Evolutionary conservation across 1,140 invertebrate species (phyloP), one percentile per base, ranked within the genome.

Genomic region (Eumeta japonica): DNA sequence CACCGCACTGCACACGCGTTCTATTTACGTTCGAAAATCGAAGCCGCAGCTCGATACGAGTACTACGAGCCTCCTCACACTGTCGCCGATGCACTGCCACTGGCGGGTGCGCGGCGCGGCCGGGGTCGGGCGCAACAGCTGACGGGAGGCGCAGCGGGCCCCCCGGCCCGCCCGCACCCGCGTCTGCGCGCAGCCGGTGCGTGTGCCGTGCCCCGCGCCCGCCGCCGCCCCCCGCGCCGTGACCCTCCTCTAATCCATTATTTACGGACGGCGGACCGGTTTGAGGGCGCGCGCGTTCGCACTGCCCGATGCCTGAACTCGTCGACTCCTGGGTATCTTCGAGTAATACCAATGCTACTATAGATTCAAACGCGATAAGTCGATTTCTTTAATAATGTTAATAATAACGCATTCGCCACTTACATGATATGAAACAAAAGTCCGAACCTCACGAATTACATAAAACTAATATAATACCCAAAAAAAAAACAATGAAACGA

Each of bases 201-300:
- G 51, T 48, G 50, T 43, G 46, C 48, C 47, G 35, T 48, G 35
- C 46, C 49, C 16, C 31, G 40, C 34, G 40, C 38, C 45, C 52
- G 33, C 61, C 41, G 43, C 53, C 46, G 14, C 46, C 39, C 40
- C 46, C 45, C 39, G 41, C 48, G 34, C 53, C 46, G 38, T 49
- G 24, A 31, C 34, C 45, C 55, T 45, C 62, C 64, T 66, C 67
- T 67, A 71, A 72, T 72, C 67, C 67, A 72, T 72, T 72, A 72
- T 72, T 72, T 72, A 72, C 67, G 67, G 65, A 67, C 64, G 62
- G 64, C 51, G 62, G 64, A 72, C 67, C 67, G 67, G 67, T 72
- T 72, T 65, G 62, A 65, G 64, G 62, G 62, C 4, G 31, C 31
- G 31, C 31, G 66, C 62, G 65, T 62, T 68, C 58, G 56, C 52